phyloP scores from a whole-genome alignment of 2,113 vertebrate genomes.

The Neomonachus schauinslandi region DNA sequence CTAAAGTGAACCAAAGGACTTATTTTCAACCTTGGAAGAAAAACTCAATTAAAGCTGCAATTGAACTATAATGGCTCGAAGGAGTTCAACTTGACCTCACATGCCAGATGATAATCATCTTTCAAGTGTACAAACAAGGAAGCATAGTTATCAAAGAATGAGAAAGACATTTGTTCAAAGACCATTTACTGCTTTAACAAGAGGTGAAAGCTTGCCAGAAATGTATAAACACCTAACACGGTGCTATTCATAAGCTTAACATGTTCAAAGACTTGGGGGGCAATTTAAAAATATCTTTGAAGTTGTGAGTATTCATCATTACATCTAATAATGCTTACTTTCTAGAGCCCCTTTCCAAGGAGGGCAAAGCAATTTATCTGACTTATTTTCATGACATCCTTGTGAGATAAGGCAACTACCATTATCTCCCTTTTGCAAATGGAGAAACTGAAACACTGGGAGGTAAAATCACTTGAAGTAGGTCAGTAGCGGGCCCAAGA shows the following conservation, averaged over 20 bases:
- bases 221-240: constrained; percentile 65
- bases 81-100: constrained; percentile 82
- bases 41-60: constrained; percentile 42
- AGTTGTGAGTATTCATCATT: constrained; percentile 67
- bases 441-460: constrained; percentile 57
- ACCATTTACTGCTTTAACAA: constrained; percentile 79
- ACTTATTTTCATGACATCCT: constrained; percentile 69
- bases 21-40: constrained; percentile 60
- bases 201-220: constrained; percentile 71
- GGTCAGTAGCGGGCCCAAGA: constrained; percentile 18
- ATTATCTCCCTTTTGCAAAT: constrained; percentile 69
- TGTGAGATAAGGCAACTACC: constrained; percentile 66
- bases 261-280: constrained; percentile 72
- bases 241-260: constrained; percentile 60
- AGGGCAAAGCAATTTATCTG: constrained; percentile 71
- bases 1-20: constrained; percentile 35
- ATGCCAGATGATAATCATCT: constrained; percentile 79
- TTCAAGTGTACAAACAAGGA: constrained; percentile 84
- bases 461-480: constrained; percentile 67
- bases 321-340: constrained; percentile 66
- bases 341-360: constrained; percentile 52
- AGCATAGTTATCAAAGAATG: constrained; percentile 82
- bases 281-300: constrained; percentile 75
- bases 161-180: constrained; percentile 86
- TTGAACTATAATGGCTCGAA: constrained; percentile 63